Percentiles rank a stretch among this genome's conserved stretches.
phyloP scores from a whole-genome alignment of 2,797 vertebrate genomes.

The Mus minutoides region DNA sequence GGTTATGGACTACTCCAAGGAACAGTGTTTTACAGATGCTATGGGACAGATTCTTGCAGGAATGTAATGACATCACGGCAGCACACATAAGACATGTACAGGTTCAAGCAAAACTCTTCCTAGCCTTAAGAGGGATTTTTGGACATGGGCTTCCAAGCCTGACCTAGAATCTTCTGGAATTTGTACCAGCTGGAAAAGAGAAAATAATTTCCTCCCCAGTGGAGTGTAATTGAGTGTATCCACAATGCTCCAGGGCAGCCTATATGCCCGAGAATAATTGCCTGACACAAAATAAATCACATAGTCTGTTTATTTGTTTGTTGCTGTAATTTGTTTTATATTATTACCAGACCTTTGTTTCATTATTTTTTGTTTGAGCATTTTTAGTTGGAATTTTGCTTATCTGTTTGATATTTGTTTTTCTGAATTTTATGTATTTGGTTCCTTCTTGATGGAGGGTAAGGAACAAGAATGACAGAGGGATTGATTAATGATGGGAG shows the following conservation, averaged over 20 bases:
- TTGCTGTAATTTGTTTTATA: not conserved
- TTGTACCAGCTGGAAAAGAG: not conserved
- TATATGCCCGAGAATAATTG: not conserved
- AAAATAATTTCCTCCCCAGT: not conserved
- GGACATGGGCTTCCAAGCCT: not conserved
- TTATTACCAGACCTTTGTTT: not conserved
- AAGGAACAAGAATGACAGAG: not conserved
- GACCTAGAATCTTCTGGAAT: not conserved
- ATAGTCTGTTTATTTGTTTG: not conserved
- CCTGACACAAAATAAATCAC: not conserved
- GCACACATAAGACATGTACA: not conserved
- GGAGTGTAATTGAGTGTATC: not conserved
- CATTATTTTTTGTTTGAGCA: not conserved
- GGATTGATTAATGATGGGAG: not conserved
- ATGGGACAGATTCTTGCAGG: too few species aligned
- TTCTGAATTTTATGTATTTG: not conserved
- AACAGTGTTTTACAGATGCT: not conserved
- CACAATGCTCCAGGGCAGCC: not conserved
- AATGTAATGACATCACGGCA: not conserved
- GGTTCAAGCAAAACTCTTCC: not conserved
- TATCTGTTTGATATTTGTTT: not conserved
- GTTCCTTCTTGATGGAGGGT: not conserved
- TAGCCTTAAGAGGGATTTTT: not conserved
- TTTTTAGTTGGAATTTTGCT: not conserved
- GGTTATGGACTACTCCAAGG: not conserved